phyloP scores from a whole-genome alignment of 2,888 invertebrate species.

The Leptinotarsa tumamoca region DNA sequence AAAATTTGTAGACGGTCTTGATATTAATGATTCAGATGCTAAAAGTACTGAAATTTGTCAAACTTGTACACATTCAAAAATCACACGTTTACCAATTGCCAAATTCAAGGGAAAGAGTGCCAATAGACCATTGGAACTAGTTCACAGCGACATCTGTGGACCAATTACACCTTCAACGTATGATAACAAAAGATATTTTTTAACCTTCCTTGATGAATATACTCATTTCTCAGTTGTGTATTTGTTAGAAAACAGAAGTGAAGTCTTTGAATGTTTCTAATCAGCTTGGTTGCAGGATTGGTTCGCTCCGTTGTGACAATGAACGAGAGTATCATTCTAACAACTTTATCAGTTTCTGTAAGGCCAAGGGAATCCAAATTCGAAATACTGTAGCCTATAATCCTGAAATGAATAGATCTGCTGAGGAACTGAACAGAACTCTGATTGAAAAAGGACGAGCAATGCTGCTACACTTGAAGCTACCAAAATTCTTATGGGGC shows the following conservation, averaged over 20 bases:
- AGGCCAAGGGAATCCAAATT: neutral
- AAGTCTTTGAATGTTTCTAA: slow-evolving; percentile 8
- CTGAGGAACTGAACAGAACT: too few species aligned
- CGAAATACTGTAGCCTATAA: neutral
- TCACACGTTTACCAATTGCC: neutral
- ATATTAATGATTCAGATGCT: neutral
- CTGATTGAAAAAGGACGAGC: too few species aligned
- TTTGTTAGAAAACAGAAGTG: neutral
- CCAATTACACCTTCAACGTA: slow-evolving; percentile 1
- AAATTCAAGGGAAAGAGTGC: too few species aligned
- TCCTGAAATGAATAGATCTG: neutral
- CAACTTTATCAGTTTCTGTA: slow-evolving; percentile 6
- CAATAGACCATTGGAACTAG: too few species aligned
- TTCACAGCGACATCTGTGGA: too few species aligned
- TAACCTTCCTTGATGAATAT: slow-evolving; percentile 3
- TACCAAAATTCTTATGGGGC: neutral
- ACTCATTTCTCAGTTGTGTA: slow-evolving; percentile 9
- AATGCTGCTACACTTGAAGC: neutral
- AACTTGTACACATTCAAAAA: neutral
- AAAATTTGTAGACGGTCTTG: neutral
- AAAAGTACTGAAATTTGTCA: neutral
- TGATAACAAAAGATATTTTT: slow-evolving; percentile 8
- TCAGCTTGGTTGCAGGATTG: slow-evolving; percentile 13
- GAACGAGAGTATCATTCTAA: slow-evolving; percentile 2
- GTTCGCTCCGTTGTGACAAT: neutral